phyloP scores from a whole-genome alignment of 2,888 invertebrate species.

The Tortricodes alternella region DNA sequence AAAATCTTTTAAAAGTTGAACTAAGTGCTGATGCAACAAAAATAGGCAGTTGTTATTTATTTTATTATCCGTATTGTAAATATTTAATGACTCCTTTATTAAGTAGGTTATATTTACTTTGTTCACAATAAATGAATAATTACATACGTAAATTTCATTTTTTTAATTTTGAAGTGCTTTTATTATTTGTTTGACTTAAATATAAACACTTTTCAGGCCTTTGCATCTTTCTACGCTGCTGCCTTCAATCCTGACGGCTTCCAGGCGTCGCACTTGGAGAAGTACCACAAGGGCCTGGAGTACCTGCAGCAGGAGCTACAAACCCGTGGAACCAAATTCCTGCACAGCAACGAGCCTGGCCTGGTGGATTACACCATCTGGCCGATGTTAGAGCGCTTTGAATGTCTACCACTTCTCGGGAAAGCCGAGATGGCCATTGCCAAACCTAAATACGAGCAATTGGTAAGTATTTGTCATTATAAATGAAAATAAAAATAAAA shows the following conservation, averaged over 20 bases:
- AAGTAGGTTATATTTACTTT: too few relatives aligned
- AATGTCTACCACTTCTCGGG: constrained; percentile 81
- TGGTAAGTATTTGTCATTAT: constrained; percentile 76
- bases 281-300: constrained; percentile 82
- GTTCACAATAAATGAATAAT: too few relatives aligned
- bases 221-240: constrained; percentile 80
- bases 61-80: too few relatives aligned
- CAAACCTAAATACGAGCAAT: constrained; percentile 83
- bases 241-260: constrained; percentile 65
- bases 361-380: constrained; percentile 92
- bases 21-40: too few relatives aligned
- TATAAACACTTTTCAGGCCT: constrained; percentile 62
- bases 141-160: too few relatives aligned
- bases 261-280: constrained; percentile 68
- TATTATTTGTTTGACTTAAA: too few relatives aligned
- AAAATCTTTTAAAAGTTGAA: too few relatives aligned
- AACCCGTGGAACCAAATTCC: constrained; percentile 84
- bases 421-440: constrained; percentile 85
- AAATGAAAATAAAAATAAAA: not conserved
- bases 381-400: constrained; percentile 90
- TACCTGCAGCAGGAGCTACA: constrained; percentile 85
- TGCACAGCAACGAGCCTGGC: constrained; percentile 87
- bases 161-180: too few relatives aligned
- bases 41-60: too few relatives aligned
- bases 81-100: too few relatives aligned